Percentiles rank a stretch among this genome's conserved stretches.
These are phyloP conservation scores for Pocillopora damicornis DNA, from an alignment of 64 coral and sea anemone species.

Conservation along the genomic window DNA sequence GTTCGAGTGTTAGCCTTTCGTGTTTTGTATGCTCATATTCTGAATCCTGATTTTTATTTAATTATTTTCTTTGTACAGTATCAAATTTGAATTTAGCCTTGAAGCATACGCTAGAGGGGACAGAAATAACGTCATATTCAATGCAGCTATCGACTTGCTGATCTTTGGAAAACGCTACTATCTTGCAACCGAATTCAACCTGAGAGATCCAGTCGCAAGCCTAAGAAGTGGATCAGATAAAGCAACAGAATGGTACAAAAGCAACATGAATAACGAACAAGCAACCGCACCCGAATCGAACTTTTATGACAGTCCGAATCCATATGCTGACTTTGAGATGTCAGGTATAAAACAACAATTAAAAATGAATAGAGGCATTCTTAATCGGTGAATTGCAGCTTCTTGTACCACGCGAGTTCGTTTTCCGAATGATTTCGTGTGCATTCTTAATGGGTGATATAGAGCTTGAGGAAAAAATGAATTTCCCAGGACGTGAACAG, in stretches of 20 bases:
- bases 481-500: no score
- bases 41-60: no score
- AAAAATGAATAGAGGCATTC: no score
- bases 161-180: constrained; percentile 94
- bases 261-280: constrained; percentile 81
- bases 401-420: no score
- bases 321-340: constrained; percentile 91
- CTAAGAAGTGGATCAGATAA: constrained; percentile 46
- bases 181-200: constrained; percentile 55
- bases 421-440: no score
- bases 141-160: constrained; percentile 85
- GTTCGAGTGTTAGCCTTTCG: no score
- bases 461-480: no score
- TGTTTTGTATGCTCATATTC: no score
- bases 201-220: constrained; percentile 64
- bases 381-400: no score
- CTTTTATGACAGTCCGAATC: constrained; percentile 93
- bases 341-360: constrained; percentile 50
- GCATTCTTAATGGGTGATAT: no score
- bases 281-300: constrained; percentile 66
- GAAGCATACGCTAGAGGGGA: constrained; percentile 49
- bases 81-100: constrained; percentile 92
- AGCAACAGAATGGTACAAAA: constrained; percentile 73
- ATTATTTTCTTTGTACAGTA: not conserved
- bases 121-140: constrained; percentile 64